Base-by-base conservation (phyloP, 1,140 invertebrate genomes). In the Apis florea region DNA sequence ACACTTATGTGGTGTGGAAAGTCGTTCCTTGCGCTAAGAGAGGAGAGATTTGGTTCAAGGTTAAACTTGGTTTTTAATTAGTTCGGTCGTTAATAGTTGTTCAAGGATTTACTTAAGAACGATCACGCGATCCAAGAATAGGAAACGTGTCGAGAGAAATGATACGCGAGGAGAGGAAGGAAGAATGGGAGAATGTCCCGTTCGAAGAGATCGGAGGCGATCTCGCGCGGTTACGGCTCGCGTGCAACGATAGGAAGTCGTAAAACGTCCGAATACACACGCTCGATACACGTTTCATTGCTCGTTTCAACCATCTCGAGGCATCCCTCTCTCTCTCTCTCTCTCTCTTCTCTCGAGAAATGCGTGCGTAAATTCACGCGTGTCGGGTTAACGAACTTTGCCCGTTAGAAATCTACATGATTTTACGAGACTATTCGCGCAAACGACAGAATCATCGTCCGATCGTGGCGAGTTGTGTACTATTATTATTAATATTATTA, bases 361-460 rank as follows among this genome's bases (percentile, higher is more conserved):
- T 40, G 31, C 4, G 47, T 47, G 19, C 21, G 26, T 63, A 79
- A 53, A 71, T 71, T 26, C 67, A 63, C 67, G 56, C 67, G 58
- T 61, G 76, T 19, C 24, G 53, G 79, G 79, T 81, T 81, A 76
- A 81, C 64, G 79, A 81, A 81, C 79, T 61, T 53, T 19, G 64
- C 10, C 53, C 72, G 76, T 76, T 75, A 68, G 24, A 47, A 24
- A 81, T 81, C 69, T 74, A 61, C 63, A 66, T 75, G 74, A 61
- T 81, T 74, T 74, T 69, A 68, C 71, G 47, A 53, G 26, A 67
- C 17, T 17, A 2, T 63, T 21, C 13, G 4, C 24, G 54, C 49
- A 63, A 70, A 51, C 47, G n/a, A 17, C 11, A 0, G 61, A 79
- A 79, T 40, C 78, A 73, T 79, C 77, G 71, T 58, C 61, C 76